Percentiles rank a stretch among this genome's conserved stretches.
phyloP scores from a whole-genome alignment of 2,113 vertebrate genomes.

The Prinia subflava region DNA sequence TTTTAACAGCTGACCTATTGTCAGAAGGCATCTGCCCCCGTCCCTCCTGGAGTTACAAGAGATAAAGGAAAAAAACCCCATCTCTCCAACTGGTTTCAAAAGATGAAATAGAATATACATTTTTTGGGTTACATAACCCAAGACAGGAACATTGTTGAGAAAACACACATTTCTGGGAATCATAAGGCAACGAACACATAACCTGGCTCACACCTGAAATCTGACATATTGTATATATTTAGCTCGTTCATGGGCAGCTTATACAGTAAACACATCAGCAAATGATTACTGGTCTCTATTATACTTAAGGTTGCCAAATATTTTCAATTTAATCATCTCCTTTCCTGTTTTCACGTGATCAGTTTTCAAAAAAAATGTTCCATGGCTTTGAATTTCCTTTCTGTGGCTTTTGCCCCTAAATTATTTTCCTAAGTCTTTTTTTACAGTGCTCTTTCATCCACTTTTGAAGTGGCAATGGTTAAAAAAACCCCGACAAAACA shows the following conservation, averaged over 20 bases:
- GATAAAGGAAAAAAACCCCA: no score
- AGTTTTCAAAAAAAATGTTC: conserved; percentile 10
- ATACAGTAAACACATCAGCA: neutral
- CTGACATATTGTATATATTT: neutral
- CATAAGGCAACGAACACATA: neutral
- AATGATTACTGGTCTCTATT: neutral
- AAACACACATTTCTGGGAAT: neutral
- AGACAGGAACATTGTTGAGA: neutral
- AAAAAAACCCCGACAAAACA: neutral
- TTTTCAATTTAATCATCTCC: conserved; percentile 1
- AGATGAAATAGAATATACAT: no score
- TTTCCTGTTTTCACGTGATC: conserved; percentile 15
- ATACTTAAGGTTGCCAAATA: neutral
- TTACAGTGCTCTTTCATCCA: conserved; percentile 3
- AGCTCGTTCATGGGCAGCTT: neutral
- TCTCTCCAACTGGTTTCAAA: no score
- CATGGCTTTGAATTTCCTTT: conserved; percentile 31
- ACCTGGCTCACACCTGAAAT: neutral
- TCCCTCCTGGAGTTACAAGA: no score
- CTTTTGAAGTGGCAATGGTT: conserved; percentile 17
- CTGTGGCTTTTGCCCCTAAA: neutral
- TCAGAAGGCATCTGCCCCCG: no score
- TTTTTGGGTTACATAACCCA: no score
- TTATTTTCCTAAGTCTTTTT: conserved; percentile 13
- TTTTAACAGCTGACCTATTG: no score